Percentiles rank a stretch among this genome's conserved stretches.
Evolutionary conservation across 2,888 invertebrate species (phyloP).

Genomic region (Chymomyza caudatula): DNA sequence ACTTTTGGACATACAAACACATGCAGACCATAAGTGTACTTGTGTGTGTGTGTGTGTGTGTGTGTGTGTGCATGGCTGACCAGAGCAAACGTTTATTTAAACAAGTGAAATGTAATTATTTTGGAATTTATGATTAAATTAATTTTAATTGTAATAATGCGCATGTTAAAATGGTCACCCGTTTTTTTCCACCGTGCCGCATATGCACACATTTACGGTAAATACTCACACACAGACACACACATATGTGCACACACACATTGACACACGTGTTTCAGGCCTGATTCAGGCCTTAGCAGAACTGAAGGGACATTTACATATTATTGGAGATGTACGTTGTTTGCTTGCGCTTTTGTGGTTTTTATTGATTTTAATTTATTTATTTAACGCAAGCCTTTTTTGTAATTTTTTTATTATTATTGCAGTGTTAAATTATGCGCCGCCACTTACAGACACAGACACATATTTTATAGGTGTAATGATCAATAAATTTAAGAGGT

Average conservation of each 20-base stretch:
- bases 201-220: constrained; percentile 11
- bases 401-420: constrained; percentile 12
- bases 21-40: neutral
- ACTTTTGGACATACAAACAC: too few species aligned
- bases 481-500: neutral
- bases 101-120: constrained; percentile 74
- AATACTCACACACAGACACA: constrained; percentile 14
- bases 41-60: constrained; percentile 18
- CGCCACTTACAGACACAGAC: constrained; percentile 9
- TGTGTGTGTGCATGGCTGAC: constrained; percentile 13
- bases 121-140: constrained; percentile 75
- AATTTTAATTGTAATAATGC: constrained; percentile 75
- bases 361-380: constrained; percentile 71
- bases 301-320: neutral
- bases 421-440: neutral
- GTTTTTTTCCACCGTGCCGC: constrained; percentile 5
- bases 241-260: constrained; percentile 5
- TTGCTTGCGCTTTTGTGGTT: constrained; percentile 51
- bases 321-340: neutral
- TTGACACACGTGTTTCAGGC: too few species aligned
- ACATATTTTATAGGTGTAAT: neutral
- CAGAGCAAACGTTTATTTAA: constrained; percentile 58
- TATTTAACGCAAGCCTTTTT: constrained; percentile 44
- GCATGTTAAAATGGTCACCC: constrained; percentile 55
- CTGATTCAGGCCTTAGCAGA: too few species aligned